Conservation (phyloP, 1,140 invertebrate genomes). For the Drosophila virilis region DNA sequence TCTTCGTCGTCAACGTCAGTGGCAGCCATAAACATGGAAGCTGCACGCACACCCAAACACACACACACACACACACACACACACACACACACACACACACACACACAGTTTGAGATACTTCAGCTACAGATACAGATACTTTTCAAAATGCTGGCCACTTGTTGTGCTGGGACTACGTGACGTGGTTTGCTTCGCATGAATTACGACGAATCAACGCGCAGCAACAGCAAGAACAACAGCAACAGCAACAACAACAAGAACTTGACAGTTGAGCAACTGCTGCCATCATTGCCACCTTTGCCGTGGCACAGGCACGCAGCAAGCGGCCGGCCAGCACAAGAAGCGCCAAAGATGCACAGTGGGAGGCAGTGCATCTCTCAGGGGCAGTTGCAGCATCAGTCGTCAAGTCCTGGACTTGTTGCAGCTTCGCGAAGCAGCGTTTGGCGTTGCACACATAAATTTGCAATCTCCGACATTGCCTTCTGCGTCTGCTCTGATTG, state of each 20-base stretch:
- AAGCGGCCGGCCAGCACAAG: constrained; percentile 36
- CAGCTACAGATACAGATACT: constrained; percentile 44
- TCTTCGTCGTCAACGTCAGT: constrained; percentile 51
- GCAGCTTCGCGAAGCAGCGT: constrained; percentile 25
- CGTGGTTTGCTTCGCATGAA: constrained; percentile 52
- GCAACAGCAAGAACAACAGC: constrained; percentile 45
- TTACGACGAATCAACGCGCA: constrained; percentile 75
- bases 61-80: constrained; percentile 21
- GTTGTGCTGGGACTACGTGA: constrained; percentile 42
- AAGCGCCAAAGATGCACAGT: constrained; percentile 68
- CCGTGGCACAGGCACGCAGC: constrained; percentile 13
- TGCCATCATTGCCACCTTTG: constrained; percentile 72
- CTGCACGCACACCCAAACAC: constrained; percentile 41
- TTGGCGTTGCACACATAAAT: constrained; percentile 38
- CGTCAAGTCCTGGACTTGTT: constrained; percentile 6
- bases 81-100: constrained; percentile 11
- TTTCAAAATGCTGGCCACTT: constrained; percentile 43
- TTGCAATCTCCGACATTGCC: constrained; percentile 1
- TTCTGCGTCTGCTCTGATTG: constrained; percentile 14
- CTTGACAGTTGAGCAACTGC: constrained; percentile 74
- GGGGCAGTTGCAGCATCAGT: constrained; percentile 4
- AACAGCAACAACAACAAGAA: constrained; percentile 29
- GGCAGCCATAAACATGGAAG: constrained; percentile 76
- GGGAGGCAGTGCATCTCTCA: constrained; percentile 55
- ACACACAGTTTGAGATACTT: neutral